These are phyloP conservation scores for Lamellibrachia columna DNA, from an alignment of 2,888 invertebrate species.

Conservation along the genomic window DNA sequence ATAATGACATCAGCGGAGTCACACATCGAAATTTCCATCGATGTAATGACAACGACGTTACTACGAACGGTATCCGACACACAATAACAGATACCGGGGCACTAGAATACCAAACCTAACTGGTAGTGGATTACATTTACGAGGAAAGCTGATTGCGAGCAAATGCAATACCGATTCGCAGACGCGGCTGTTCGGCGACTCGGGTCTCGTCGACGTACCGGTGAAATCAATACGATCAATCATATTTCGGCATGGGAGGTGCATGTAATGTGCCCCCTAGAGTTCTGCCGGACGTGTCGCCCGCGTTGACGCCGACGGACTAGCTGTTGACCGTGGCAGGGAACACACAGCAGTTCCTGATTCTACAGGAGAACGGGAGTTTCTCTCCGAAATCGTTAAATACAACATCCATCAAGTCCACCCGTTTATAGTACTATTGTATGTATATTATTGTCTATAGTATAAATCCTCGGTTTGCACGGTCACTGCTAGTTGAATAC, in stretches of 20 bases:
- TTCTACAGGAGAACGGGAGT: neutral
- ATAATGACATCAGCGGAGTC: neutral
- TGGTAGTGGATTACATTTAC: neutral
- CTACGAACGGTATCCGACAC: neutral
- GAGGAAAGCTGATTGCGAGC: neutral
- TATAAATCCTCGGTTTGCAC: too few species aligned
- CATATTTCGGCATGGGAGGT: neutral
- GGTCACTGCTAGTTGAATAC: too few species aligned
- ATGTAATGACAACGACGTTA: neutral
- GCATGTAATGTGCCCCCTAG: neutral
- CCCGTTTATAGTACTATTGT: neutral
- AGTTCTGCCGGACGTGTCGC: neutral
- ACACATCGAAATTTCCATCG: neutral
- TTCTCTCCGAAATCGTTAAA: neutral
- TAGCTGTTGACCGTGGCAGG: neutral
- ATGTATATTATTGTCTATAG: too few species aligned
- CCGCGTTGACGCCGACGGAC: neutral
- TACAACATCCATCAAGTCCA: neutral
- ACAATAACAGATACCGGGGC: neutral
- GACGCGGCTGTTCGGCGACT: neutral
- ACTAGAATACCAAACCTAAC: neutral
- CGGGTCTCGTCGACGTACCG: neutral
- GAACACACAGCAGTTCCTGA: neutral
- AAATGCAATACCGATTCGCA: neutral
- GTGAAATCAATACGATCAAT: neutral